phyloP scores from a whole-genome alignment of 1,140 invertebrate genomes.

The Uloborus diversus region DNA sequence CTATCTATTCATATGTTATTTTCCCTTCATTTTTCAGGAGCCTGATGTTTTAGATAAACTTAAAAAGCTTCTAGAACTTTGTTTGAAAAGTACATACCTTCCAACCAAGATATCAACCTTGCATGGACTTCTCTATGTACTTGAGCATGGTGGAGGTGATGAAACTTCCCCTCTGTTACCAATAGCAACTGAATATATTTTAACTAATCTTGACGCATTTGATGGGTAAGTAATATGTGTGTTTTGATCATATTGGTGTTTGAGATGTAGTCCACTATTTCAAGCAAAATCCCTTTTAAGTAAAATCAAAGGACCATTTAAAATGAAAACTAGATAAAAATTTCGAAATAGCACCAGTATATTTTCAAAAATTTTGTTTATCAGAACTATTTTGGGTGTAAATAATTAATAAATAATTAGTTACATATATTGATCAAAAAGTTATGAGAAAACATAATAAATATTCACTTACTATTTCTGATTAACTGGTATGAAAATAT shows the following conservation, averaged over 20 bases:
- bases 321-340: too few relatives aligned
- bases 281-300: neutral
- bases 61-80: conserved; percentile 72
- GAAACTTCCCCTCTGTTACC: conserved; percentile 73
- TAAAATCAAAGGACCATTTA: neutral
- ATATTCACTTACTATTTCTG: too few relatives aligned
- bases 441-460: too few relatives aligned
- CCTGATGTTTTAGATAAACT: conserved; percentile 68
- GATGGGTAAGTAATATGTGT: conserved; percentile 61
- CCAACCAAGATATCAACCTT: conserved; percentile 75
- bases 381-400: too few relatives aligned
- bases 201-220: conserved; percentile 71
- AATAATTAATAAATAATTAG: too few relatives aligned
- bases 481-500: too few relatives aligned
- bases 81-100: conserved; percentile 74
- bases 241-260: neutral
- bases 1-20: too few relatives aligned
- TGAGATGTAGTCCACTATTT: neutral
- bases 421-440: too few relatives aligned
- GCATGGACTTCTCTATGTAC: conserved; percentile 79
- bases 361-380: too few relatives aligned
- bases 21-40: conserved; percentile 41
- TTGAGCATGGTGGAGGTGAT: conserved; percentile 70
- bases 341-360: too few relatives aligned
- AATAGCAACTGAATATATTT: conserved; percentile 75